phyloP scores from a whole-genome alignment of 64 coral and sea anemone genomes.

The Stylophora pistillata region DNA sequence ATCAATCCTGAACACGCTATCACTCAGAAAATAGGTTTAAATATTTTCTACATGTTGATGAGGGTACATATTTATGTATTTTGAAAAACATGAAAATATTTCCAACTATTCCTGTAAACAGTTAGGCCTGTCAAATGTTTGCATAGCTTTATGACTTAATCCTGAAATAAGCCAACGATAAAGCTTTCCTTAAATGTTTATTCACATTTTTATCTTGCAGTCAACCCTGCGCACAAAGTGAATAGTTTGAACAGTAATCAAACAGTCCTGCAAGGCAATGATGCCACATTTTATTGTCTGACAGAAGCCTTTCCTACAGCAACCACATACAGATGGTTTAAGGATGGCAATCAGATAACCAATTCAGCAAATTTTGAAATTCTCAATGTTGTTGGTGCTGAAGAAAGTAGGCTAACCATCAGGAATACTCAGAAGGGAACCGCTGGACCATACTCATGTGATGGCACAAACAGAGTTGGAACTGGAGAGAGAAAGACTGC shows the following conservation, averaged over 20 bases:
- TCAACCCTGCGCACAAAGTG: constrained; percentile 45
- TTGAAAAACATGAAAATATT: too few relatives aligned
- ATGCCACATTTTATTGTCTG: constrained; percentile 29
- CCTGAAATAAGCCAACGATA: too few relatives aligned
- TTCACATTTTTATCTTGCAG: constrained; percentile 37
- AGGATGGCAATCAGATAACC: background rate
- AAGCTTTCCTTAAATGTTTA: background rate
- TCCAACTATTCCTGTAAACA: too few relatives aligned
- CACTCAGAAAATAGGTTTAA: too few relatives aligned
- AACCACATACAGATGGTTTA: constrained; percentile 68
- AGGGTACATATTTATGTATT: too few relatives aligned
- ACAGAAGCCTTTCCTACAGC: constrained; percentile 28
- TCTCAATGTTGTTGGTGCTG: background rate
- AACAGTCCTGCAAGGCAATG: constrained; percentile 16
- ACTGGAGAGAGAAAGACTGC: constrained; percentile 30
- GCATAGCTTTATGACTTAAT: too few relatives aligned
- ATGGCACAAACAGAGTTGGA: constrained; percentile 48
- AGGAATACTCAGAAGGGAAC: constrained; percentile 47
- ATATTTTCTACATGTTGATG: too few relatives aligned
- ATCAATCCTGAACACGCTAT: too few relatives aligned
- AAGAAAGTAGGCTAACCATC: background rate
- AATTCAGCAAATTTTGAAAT: constrained; percentile 53
- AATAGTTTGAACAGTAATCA: constrained; percentile 26
- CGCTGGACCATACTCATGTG: constrained; percentile 62
- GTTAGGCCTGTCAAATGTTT: too few relatives aligned